These are phyloP conservation scores for Pempheris klunzingeri DNA, from an alignment of 2,797 vertebrate genomes.

Conservation along the genomic window DNA sequence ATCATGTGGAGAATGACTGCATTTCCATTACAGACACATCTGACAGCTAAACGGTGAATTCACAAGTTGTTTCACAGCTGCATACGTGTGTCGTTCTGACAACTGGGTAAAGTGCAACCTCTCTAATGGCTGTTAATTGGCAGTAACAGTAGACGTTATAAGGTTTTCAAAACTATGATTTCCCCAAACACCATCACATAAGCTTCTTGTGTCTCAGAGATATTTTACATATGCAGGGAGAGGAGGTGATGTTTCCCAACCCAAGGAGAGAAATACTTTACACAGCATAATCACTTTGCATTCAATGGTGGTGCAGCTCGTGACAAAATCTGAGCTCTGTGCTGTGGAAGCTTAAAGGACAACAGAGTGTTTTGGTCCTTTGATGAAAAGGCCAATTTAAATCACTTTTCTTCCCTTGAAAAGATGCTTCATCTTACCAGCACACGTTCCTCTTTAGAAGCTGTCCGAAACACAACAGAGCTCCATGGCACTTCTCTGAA, in stretches of 20 bases:
- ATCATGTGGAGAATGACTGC: not conserved
- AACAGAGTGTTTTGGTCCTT: constrained; percentile 34
- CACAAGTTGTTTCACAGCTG: not conserved
- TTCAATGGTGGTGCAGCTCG: constrained; percentile 49
- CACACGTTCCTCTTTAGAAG: not conserved
- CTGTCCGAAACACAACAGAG: not conserved
- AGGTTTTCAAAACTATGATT: constrained; percentile 12
- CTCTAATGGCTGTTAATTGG: constrained; percentile 27
- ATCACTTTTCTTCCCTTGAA: constrained; percentile 11
- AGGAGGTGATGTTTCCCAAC: constrained; percentile 34
- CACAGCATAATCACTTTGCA: constrained; percentile 32
- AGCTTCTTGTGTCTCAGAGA: constrained; percentile 8
- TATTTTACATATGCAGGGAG: constrained; percentile 18
- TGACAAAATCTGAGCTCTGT: constrained; percentile 44
- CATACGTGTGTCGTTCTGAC: constrained; percentile 3
- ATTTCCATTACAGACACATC: not conserved
- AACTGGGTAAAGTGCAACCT: constrained; percentile 11
- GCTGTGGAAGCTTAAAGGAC: constrained; percentile 50
- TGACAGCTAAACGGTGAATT: not conserved
- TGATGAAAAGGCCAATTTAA: constrained; percentile 61
- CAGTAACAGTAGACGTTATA: not conserved
- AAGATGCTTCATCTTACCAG: constrained; percentile 21
- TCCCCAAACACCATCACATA: not conserved
- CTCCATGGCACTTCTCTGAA: not conserved
- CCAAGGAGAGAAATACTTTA: constrained; percentile 35